A percentile compares a stretch with the other conserved stretches of the same genome.
phyloP scores from a whole-genome alignment of 2,888 invertebrate genomes.

The Epistrophe grossulariae region DNA sequence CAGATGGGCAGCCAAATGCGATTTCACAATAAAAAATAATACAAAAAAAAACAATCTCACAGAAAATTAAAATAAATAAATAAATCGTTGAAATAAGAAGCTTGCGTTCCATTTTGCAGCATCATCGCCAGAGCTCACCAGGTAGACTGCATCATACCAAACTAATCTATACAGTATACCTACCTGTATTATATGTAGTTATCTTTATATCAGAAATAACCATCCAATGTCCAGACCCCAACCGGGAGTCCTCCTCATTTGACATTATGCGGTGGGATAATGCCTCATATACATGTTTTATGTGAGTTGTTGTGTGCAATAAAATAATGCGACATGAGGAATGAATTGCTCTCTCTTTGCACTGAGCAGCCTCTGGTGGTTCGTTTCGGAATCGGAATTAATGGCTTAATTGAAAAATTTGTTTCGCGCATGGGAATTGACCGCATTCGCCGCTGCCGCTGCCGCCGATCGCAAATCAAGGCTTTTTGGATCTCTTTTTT shows the following conservation, averaged over 20 bases:
- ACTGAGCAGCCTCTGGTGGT: constrained; percentile 27
- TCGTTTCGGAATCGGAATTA: constrained; percentile 79
- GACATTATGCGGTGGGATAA: constrained; percentile 74
- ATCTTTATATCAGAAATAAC: constrained; percentile 37
- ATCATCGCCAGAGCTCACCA: constrained; percentile 34
- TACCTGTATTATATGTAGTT: not conserved
- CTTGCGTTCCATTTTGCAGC: constrained; percentile 35
- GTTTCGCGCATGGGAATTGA: constrained; percentile 80
- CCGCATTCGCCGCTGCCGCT: no score
- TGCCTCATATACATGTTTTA: constrained; percentile 75
- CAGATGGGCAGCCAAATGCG: constrained; percentile 29
- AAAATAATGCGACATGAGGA: constrained; percentile 82
- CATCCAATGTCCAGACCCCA: constrained; percentile 42
- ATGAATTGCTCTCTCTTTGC: constrained; percentile 77
- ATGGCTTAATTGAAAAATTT: constrained; percentile 83
- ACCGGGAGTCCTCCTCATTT: constrained; percentile 73
- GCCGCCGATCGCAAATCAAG: constrained; percentile 49
- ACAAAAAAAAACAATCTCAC: constrained; percentile 15
- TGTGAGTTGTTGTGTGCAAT: constrained; percentile 78
- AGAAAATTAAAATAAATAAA: constrained; percentile 63
- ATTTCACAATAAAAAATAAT: not conserved
- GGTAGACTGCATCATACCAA: constrained; percentile 62
- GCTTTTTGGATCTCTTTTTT: not conserved
- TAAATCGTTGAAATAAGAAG: constrained; percentile 47
- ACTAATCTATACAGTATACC: not conserved